Conservation (phyloP, 30 jellyfish, hydroid and myxozoan genomes). For the Cassiopea xamachana region DNA sequence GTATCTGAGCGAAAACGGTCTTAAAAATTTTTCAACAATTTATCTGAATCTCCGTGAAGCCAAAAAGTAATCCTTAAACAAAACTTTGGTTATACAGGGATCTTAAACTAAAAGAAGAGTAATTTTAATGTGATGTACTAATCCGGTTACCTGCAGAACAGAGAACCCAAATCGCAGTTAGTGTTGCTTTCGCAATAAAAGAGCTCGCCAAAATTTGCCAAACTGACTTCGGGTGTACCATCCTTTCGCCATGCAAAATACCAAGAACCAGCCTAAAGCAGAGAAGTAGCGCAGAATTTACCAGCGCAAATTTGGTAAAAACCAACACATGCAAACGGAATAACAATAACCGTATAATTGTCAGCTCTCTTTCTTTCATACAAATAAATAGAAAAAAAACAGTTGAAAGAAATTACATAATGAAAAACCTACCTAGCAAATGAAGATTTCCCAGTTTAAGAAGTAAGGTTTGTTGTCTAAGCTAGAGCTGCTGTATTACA, state of each 20-base stretch:
- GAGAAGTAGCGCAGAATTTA: not conserved
- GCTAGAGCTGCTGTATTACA: not conserved
- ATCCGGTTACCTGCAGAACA: not conserved
- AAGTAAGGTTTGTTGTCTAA: not conserved
- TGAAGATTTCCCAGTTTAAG: not conserved
- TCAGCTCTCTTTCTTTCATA: not conserved
- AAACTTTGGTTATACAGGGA: not conserved
- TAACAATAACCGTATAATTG: too few relatives aligned
- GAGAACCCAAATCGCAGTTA: not conserved
- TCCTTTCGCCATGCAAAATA: not conserved
- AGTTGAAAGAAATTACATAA: not conserved
- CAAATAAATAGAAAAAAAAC: not conserved
- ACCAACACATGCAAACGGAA: too few relatives aligned
- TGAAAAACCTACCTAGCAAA: not conserved
- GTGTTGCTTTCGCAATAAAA: not conserved
- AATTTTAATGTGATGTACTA: not conserved
- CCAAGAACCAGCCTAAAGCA: not conserved
- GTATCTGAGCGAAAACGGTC: not conserved
- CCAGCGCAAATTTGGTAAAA: too few relatives aligned
- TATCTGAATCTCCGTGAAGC: conserved; percentile 10
- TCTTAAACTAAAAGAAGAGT: not conserved
- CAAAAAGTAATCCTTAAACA: not conserved
- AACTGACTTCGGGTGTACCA: not conserved
- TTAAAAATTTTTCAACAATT: not conserved
- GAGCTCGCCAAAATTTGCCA: not conserved